phyloP scores from a whole-genome alignment of 2,113 vertebrate genomes.

The Ptyas mucosa region DNA sequence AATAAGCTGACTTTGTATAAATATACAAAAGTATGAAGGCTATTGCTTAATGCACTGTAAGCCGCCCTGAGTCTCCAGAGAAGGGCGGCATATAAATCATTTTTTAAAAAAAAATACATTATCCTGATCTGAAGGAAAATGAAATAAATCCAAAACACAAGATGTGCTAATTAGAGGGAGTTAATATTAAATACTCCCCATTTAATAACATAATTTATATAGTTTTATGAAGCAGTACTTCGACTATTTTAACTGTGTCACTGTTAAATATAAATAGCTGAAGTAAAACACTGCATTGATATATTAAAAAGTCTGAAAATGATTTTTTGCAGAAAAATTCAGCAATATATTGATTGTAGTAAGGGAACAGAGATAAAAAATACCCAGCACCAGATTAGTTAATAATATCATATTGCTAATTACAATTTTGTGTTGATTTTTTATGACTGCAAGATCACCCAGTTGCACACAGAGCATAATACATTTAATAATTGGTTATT shows the following conservation, averaged over 20 bases:
- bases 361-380: background rate
- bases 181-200: background rate
- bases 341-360: background rate
- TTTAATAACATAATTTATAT: background rate
- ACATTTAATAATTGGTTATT: background rate
- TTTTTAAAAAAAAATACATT: no score
- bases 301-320: background rate
- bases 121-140: background rate
- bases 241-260: background rate
- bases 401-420: background rate
- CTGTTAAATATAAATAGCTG: background rate
- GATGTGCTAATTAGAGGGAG: background rate
- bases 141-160: background rate
- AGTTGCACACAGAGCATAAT: background rate
- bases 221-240: background rate
- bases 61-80: no score
- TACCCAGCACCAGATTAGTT: background rate
- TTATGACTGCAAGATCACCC: background rate
- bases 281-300: background rate
- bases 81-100: no score
- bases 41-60: no score
- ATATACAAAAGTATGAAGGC: no score
- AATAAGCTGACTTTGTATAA: no score
- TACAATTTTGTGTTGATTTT: background rate
- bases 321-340: background rate